These are phyloP conservation scores for Rotaria magnacalcarata DNA, from an alignment of 2,888 invertebrate species.

Conservation along the genomic window DNA sequence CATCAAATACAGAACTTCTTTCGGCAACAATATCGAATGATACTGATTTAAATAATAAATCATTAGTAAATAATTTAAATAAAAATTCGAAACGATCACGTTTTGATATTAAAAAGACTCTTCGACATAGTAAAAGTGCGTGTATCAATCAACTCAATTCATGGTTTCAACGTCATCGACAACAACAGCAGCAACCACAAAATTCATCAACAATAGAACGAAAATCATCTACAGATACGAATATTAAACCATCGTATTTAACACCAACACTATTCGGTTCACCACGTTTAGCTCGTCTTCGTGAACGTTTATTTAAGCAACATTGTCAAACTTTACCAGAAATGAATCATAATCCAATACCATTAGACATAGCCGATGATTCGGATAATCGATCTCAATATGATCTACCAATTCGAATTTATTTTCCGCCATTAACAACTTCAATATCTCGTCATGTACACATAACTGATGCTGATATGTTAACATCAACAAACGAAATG, in stretches of 20 bases:
- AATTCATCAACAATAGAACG: not conserved
- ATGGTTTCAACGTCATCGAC: not conserved
- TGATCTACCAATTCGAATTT: not conserved
- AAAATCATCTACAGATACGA: not conserved
- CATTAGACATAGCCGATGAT: not conserved
- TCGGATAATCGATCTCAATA: not conserved
- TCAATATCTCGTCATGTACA: not conserved
- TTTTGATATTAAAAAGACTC: not conserved
- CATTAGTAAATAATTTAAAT: not conserved
- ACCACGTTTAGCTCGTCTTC: not conserved
- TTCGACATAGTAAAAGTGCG: not conserved
- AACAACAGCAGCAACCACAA: not conserved
- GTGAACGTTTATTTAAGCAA: not conserved
- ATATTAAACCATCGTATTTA: not conserved
- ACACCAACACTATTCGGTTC: not conserved
- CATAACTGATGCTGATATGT: not conserved
- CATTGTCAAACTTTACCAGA: not conserved
- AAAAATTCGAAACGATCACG: not conserved
- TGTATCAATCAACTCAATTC: not conserved
- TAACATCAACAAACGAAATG: not conserved
- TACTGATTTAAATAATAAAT: not conserved
- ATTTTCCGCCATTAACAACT: not conserved
- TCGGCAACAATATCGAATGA: not conserved
- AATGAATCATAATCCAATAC: not conserved
- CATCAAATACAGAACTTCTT: not conserved